These are phyloP conservation scores for Ceryle rudis DNA, from an alignment of 2,797 vertebrate genomes.

Conservation along the genomic window DNA sequence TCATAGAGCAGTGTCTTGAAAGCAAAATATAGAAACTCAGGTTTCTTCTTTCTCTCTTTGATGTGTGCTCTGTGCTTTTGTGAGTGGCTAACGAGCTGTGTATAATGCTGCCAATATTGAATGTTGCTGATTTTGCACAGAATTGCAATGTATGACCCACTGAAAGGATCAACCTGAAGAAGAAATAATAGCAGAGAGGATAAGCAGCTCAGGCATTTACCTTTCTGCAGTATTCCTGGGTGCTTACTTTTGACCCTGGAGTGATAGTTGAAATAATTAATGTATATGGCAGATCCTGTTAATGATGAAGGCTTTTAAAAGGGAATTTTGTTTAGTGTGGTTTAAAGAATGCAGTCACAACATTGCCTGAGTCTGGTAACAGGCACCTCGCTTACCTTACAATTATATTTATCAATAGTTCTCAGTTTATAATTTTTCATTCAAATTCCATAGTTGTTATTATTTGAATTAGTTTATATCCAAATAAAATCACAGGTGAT, in stretches of 20 bases:
- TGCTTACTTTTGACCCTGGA: slow-evolving; percentile 10
- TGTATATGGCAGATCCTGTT: background rate
- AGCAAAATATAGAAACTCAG: slow-evolving; percentile 29
- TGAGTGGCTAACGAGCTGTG: slow-evolving; percentile 51
- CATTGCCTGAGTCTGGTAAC: background rate
- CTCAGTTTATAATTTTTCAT: background rate
- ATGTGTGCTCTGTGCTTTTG: slow-evolving; percentile 54
- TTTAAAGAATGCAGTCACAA: background rate
- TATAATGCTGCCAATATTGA: slow-evolving; percentile 31
- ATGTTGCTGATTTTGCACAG: slow-evolving; percentile 55
- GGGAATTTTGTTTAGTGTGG: background rate
- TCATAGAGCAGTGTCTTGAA: background rate
- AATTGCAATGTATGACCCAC: slow-evolving; percentile 4
- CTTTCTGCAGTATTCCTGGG: background rate
- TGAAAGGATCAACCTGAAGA: slow-evolving; percentile 9
- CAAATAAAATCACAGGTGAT: background rate
- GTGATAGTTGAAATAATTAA: background rate
- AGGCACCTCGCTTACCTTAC: background rate
- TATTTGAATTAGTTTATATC: background rate
- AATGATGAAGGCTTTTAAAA: background rate
- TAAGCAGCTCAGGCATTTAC: slow-evolving; percentile 22
- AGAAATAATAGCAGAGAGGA: slow-evolving; percentile 11
- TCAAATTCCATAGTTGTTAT: background rate
- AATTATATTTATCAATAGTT: background rate
- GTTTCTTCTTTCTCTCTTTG: slow-evolving; percentile 48